A percentile compares a stretch with the other conserved stretches of the same genome.
These are phyloP conservation scores for Cebus imitator DNA, from an alignment of 2,113 vertebrate genomes.

Conservation along the genomic window DNA sequence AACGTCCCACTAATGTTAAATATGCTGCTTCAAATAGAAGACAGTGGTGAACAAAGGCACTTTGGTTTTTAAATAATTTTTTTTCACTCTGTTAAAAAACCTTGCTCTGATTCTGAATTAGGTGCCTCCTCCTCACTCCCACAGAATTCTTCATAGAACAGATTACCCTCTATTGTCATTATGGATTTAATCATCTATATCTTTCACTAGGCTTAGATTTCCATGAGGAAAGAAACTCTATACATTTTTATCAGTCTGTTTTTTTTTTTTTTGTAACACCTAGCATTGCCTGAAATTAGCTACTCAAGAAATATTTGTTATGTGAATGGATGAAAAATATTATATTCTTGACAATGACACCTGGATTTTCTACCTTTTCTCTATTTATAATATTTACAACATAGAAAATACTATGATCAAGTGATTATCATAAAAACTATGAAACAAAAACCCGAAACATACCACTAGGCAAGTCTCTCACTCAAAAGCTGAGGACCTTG, in stretches of 20 bases:
- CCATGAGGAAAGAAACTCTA: background rate
- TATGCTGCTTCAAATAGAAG: background rate
- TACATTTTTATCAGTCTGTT: background rate
- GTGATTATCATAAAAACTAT: background rate
- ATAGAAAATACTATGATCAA: background rate
- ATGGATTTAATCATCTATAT: background rate
- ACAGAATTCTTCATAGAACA: background rate
- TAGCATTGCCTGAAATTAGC: background rate
- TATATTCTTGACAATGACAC: background rate
- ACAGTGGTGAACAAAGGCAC: background rate
- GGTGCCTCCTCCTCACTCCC: background rate
- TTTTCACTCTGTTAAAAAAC: background rate
- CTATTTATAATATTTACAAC: background rate
- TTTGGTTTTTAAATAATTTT: constrained; percentile 3
- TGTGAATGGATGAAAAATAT: background rate
- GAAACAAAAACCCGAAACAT: background rate
- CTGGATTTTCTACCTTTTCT: background rate
- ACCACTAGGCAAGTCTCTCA: background rate
- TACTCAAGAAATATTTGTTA: background rate
- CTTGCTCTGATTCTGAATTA: background rate
- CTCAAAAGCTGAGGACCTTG: background rate
- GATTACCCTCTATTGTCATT: background rate
- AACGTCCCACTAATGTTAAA: background rate
- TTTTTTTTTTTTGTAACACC: background rate
- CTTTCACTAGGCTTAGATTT: background rate